Percentiles rank a stretch among this genome's conserved stretches.
These are phyloP conservation scores for Apaloderma vittatum DNA, from an alignment of 2,113 vertebrate species.

Conservation along the genomic window DNA sequence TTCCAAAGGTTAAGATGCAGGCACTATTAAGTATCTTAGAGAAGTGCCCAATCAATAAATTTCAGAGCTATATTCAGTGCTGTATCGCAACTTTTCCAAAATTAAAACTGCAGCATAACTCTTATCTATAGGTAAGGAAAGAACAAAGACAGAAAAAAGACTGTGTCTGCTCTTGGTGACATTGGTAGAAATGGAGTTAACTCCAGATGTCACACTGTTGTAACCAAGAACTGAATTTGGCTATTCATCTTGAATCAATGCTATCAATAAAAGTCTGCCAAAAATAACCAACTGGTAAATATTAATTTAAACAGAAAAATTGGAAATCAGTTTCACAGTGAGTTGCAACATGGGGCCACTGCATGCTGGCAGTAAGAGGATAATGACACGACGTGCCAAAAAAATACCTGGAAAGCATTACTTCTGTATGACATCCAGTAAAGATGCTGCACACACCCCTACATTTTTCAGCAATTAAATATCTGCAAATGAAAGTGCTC, in stretches of 20 bases:
- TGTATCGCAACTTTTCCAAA: neutral
- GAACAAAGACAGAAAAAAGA: neutral
- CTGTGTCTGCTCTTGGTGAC: neutral
- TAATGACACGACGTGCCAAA: neutral
- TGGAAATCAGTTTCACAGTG: constrained; percentile 48
- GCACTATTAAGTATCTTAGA: neutral
- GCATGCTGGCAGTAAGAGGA: constrained; percentile 62
- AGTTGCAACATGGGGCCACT: constrained; percentile 63
- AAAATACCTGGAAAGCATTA: constrained; percentile 66
- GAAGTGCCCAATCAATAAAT: neutral
- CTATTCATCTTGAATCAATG: constrained; percentile 47
- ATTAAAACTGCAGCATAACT: neutral
- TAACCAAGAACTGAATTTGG: constrained; percentile 43
- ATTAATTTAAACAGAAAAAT: constrained; percentile 72
- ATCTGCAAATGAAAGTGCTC: constrained; percentile 45
- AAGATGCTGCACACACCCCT: constrained; percentile 43
- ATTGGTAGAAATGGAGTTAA: constrained; percentile 21
- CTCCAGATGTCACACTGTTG: constrained; percentile 10
- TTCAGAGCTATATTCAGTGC: neutral
- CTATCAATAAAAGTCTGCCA: constrained; percentile 61
- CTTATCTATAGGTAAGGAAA: neutral
- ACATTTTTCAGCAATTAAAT: constrained; percentile 69
- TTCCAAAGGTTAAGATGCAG: neutral
- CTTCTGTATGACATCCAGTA: constrained; percentile 50
- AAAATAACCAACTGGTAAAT: constrained; percentile 72